Percentiles rank a stretch among this genome's conserved stretches.
Evolutionary conservation across 2,797 vertebrate genomes (phyloP).

Genomic region (Alectoris magna): DNA sequence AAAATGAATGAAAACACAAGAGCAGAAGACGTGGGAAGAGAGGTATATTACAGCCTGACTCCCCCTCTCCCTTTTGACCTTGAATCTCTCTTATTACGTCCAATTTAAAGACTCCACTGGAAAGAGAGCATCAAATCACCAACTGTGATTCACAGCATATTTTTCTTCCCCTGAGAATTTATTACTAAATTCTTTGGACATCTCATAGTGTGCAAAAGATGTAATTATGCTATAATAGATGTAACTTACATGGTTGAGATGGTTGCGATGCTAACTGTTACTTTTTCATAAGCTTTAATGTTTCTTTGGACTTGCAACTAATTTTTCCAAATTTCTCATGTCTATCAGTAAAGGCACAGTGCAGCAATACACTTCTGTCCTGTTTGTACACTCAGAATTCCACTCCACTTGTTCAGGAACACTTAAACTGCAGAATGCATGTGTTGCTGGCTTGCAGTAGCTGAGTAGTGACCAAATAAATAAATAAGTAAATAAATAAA

Average conservation of each 20-base stretch:
- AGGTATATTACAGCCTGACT: background rate
- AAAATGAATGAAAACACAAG: constrained; percentile 11
- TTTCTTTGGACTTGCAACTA: background rate
- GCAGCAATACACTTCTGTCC: too few relatives aligned
- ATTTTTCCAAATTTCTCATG: background rate
- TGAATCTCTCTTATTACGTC: background rate
- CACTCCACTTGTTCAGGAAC: too few relatives aligned
- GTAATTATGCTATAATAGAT: fast-evolving
- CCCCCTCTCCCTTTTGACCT: background rate
- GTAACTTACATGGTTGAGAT: background rate
- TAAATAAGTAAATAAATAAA: background rate
- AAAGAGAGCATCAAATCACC: background rate
- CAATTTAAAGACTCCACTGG: background rate
- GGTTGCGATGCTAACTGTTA: background rate
- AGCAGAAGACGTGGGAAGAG: background rate
- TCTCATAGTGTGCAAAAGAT: background rate
- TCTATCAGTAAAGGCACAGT: too few relatives aligned
- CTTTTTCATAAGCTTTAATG: background rate
- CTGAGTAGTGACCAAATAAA: too few relatives aligned
- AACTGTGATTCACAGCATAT: fast-evolving
- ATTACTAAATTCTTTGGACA: background rate
- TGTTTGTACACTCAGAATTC: too few relatives aligned
- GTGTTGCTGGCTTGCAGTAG: too few relatives aligned
- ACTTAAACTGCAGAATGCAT: too few relatives aligned
- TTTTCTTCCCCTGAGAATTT: fast-evolving